Base-by-base conservation (phyloP, 2,888 invertebrate genomes). In the Sepiola atlantica region DNA sequence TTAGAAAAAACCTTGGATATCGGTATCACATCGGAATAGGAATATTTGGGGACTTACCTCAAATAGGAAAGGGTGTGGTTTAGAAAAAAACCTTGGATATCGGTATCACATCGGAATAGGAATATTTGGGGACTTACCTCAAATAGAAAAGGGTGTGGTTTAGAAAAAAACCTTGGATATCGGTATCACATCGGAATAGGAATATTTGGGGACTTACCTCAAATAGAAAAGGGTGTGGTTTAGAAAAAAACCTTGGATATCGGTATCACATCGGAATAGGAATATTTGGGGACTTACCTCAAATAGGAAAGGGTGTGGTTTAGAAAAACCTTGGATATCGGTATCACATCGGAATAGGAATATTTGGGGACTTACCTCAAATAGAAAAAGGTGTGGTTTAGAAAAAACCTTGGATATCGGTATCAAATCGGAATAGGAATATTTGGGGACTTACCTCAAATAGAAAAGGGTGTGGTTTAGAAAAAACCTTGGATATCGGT, bases 401-500 rank as follows among this genome's bases (percentile, higher is more conserved):
- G 91, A 35, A 94, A 95, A 96, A 12, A 99, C 99, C 98, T 99
- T 99, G 95, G 99, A 99, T 98, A 99, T 98, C 94, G 99, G 99
- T 97, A 99, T 99, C 32, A 99, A n/a, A n/a, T n/a, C 24, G 6
- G 6, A 57, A 57, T n/a, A 57, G n/a, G 0, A 77, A 77, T 45
- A 45, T 45, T 45, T 45, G 14, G 14, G 16, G 32, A 91, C 94
- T 93, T 94, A 96, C 96, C 95, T 96, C 95, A 94, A 96, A 96
- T 18, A 96, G 93, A 32, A 94, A 95, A 2, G 96, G 95, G 54
- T 94, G 95, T 4, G 95, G 95, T 93, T 95, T 93, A 6, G 91
- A 35, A 94, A 95, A 96, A 12, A 99, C 99, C 98, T 99, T 99
- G 95, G 99, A 99, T 98, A 99, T 98, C 94, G 99, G 99, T 97